Conservation (phyloP, 92 coral and sea anemone species). For the Nematostella vectensis region DNA sequence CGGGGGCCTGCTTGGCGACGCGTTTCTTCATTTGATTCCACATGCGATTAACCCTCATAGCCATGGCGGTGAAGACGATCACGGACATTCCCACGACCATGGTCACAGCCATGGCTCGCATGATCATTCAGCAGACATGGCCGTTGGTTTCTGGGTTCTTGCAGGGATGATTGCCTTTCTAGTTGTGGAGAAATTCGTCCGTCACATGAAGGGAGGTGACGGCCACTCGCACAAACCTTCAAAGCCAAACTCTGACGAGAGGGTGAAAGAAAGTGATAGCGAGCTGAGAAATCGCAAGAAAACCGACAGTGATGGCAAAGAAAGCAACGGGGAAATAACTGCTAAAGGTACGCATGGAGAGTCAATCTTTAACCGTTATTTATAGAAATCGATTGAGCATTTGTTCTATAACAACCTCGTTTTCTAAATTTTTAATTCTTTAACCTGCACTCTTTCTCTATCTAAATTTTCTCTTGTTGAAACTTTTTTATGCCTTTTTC, state of each 20-base stretch:
- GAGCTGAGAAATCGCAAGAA: slow-evolving; percentile 50
- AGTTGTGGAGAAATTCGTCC: slow-evolving; percentile 90
- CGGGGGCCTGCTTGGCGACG: slow-evolving; percentile 97
- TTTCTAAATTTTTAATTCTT: slow-evolving; percentile 30
- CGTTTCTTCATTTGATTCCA: slow-evolving; percentile 91
- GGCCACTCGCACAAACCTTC: slow-evolving; percentile 61
- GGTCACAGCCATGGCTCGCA: slow-evolving; percentile 19
- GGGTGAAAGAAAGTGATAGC: slow-evolving; percentile 30
- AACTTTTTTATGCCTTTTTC: too few relatives aligned
- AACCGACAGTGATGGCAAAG: slow-evolving; percentile 47
- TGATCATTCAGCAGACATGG: slow-evolving; percentile 75
- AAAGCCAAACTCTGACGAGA: slow-evolving; percentile 27
- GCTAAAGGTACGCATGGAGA: slow-evolving; percentile 30
- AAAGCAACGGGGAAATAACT: slow-evolving; percentile 20
- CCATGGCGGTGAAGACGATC: slow-evolving; percentile 56
- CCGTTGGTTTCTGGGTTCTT: slow-evolving; percentile 96
- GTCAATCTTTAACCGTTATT: too few relatives aligned
- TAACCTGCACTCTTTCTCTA: not conserved
- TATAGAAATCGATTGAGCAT: too few relatives aligned
- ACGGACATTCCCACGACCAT: slow-evolving; percentile 35
- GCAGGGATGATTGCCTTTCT: slow-evolving; percentile 93
- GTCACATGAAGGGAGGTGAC: slow-evolving; percentile 82
- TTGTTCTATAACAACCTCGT: slow-evolving; percentile 21
- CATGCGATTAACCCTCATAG: slow-evolving; percentile 97
- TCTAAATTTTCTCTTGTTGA: slow-evolving; percentile 17